phyloP scores from a whole-genome alignment of 2,113 vertebrate genomes.

The Zapus hudsonius region DNA sequence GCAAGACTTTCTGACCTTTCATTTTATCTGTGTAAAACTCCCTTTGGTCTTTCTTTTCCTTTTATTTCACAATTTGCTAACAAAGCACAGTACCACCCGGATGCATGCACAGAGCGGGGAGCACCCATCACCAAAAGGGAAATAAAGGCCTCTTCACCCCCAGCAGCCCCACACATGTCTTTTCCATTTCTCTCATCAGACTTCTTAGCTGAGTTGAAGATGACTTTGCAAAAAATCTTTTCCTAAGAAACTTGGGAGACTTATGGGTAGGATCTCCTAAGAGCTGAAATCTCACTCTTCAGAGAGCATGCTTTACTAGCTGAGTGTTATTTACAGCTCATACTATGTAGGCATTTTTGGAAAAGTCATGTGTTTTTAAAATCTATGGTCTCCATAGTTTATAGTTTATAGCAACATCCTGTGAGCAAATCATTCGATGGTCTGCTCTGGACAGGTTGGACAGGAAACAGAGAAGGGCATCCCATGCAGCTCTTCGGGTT shows the following conservation, averaged over 20 bases:
- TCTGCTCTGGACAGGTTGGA: not conserved
- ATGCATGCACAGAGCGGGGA: rapidly evolving
- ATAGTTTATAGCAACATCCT: not conserved
- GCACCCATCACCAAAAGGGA: not conserved
- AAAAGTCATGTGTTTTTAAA: conserved; percentile 4
- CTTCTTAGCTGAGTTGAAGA: not conserved
- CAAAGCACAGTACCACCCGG: not conserved
- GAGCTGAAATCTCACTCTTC: not conserved
- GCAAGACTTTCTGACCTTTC: not conserved
- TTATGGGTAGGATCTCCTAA: not conserved
- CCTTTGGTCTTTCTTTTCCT: not conserved
- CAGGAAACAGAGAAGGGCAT: not conserved
- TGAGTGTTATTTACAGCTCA: not conserved
- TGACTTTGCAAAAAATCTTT: conserved; percentile 27
- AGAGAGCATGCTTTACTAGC: conserved; percentile 14
- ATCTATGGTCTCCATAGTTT: not conserved
- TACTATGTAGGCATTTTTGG: not conserved
- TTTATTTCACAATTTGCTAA: not conserved
- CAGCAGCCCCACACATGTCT: not conserved
- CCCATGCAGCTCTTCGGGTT: not conserved
- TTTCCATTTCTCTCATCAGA: not conserved
- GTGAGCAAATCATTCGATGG: not conserved
- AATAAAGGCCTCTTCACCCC: not conserved
- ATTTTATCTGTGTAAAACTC: not conserved
- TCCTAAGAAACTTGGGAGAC: not conserved